phyloP scores from a whole-genome alignment of 1,140 invertebrate genomes.

The Drosophila albomicans region DNA sequence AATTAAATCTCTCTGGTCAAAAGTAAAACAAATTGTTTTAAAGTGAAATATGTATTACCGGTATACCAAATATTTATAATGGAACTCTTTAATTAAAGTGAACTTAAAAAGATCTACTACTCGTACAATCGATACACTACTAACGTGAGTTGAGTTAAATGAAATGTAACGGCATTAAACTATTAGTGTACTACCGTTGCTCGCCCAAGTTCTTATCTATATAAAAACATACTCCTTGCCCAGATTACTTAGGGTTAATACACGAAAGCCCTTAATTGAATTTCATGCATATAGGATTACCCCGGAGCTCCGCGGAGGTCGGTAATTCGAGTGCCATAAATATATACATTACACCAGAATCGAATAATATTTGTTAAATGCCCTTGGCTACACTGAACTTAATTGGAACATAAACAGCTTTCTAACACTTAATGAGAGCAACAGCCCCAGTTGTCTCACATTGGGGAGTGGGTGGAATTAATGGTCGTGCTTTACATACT shows the following conservation, averaged over 20 bases:
- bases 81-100: neutral
- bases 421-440: conserved; percentile 50
- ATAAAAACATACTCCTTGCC: too few species aligned
- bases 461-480: neutral
- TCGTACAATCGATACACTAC: neutral
- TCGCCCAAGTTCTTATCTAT: too few species aligned
- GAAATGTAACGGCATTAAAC: too few species aligned
- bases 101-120: too few species aligned
- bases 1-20: neutral
- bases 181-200: too few species aligned
- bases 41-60: neutral
- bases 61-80: neutral
- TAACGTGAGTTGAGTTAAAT: neutral
- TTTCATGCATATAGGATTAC: neutral
- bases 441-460: neutral
- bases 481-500: neutral
- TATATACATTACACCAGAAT: conserved; percentile 1
- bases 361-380: conserved; percentile 37
- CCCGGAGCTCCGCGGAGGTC: neutral
- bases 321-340: conserved; percentile 10
- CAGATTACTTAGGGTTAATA: neutral
- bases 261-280: neutral
- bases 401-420: conserved; percentile 48
- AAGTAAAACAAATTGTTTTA: neutral
- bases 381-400: conserved; percentile 25